Base-by-base conservation (phyloP, 30 jellyfish, hydroid and myxozoan species). In the Phacellophora camtschatica region DNA sequence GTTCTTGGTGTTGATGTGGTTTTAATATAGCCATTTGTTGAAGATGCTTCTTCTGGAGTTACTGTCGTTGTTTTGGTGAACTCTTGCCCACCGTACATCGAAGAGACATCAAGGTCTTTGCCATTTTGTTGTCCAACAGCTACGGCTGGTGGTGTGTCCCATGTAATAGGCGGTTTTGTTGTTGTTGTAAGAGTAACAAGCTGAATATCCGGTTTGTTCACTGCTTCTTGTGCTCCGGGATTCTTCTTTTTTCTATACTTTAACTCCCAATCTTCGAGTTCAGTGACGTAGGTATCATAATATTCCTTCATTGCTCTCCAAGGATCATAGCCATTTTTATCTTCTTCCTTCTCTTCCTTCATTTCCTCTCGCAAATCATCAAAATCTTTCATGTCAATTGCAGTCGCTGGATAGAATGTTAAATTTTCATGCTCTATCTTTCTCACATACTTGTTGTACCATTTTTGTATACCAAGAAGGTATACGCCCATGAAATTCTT, bases 301-400 rank as follows among this genome's bases (percentile, higher is more conserved):
- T 62, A 62, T 32, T 80, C 91, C 66, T 80, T 80, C 91, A 80
- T 80, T 15, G 91, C 91, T 34, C 91, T 46, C 91, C 91, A 80
- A 0, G 91, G 91, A 34, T 80, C 91, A 29, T 80, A 80, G 22
- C 84, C 77, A 6, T 70, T 59, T 57, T 80, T 80, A 30, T 80
- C 91, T 45, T 12, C 71, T 57, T 80, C 45, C 53, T 64, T 49
- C 51, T 80, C 91, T 56, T 80, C 84, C 78, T 80, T 64, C 29
- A 70, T 64, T 31, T 64, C 83, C 36, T 80, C 55, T 46, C 35
- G 46, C 9, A 80, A 49, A 13, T 48, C 77, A 35, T 66, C 42
- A 29, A 54, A 80, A 36, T 80, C 91, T 2, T 54, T 39, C 32
- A 57, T 32, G 67, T 49, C 72, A 25, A 80, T 55, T 55, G 68